Evolutionary conservation across 2,888 invertebrate species (phyloP).

Genomic region (Drosophila anceps): DNA sequence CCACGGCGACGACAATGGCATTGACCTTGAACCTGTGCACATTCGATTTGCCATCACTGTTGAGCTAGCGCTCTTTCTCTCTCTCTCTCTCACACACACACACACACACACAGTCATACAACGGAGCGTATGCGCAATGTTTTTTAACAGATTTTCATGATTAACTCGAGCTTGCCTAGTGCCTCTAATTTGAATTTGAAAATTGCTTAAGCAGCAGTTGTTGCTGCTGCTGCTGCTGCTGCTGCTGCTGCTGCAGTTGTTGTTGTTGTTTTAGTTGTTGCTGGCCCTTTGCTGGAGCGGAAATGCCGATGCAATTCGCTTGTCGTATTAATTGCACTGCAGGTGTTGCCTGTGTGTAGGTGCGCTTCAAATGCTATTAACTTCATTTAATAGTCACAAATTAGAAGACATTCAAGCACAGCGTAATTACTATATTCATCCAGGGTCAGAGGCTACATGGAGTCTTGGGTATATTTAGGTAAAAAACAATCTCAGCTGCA

Average conservation of each 20-base stretch:
- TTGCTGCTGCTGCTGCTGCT: not conserved
- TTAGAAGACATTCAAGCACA: not conserved
- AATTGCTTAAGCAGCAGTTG: conserved; percentile 25
- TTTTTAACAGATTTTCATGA: conserved; percentile 12
- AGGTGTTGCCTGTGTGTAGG: conserved; percentile 4
- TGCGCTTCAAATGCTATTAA: not conserved
- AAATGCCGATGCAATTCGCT: conserved; percentile 54
- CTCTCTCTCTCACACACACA: not conserved
- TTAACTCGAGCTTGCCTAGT: conserved; percentile 6
- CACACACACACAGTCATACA: not conserved
- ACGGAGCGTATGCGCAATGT: conserved; percentile 54
- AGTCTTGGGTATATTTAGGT: not conserved
- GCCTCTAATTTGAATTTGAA: conserved; percentile 43
- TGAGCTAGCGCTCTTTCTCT: not conserved
- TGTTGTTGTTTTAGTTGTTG: conserved; percentile 8
- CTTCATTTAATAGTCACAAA: conserved; percentile 6
- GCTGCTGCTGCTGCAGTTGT: too few species aligned
- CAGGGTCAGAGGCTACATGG: too few species aligned
- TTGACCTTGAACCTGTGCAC: conserved; percentile 55
- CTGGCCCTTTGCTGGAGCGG: conserved; percentile 43
- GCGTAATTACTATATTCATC: not conserved
- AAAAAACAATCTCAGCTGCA: not conserved
- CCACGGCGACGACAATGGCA: conserved; percentile 38
- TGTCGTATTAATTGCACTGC: conserved; percentile 47
- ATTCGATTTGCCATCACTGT: conserved; percentile 28